A percentile compares a stretch with the other conserved stretches of the same genome.
These are phyloP conservation scores for Aspiorhynchus laticeps DNA, from an alignment of 2,113 vertebrate genomes.

Conservation along the genomic window DNA sequence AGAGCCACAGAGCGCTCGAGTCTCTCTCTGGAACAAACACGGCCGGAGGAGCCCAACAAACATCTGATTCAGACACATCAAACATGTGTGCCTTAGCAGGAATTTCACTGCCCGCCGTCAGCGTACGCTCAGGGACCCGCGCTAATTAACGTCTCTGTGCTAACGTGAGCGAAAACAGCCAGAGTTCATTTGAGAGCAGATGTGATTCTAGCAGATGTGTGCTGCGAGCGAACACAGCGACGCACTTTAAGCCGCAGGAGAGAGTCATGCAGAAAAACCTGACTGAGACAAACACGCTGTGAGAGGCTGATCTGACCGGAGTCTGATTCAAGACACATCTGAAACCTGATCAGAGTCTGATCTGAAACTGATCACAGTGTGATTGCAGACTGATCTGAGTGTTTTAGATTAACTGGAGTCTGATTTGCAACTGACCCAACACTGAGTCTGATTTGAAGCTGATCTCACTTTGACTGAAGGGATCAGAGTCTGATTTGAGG, in stretches of 20 bases:
- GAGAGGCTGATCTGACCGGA: not conserved
- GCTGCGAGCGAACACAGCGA: not conserved
- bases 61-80: constrained; percentile 11
- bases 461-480: no score
- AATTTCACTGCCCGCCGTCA: not conserved
- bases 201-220: constrained; percentile 72
- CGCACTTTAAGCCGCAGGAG: not conserved
- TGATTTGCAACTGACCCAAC: no score
- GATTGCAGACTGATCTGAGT: no score
- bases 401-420: no score
- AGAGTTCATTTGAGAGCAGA: constrained; percentile 60
- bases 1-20: constrained; percentile 63
- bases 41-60: constrained; percentile 51
- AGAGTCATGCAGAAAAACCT: not conserved
- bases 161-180: constrained; percentile 8
- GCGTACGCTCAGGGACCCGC: not conserved
- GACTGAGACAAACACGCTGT: not conserved
- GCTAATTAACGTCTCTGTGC: not conserved
- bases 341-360: no score
- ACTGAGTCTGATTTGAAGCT: no score
- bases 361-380: no score
- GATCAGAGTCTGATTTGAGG: no score
- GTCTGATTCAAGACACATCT: not conserved
- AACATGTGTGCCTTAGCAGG: not conserved
- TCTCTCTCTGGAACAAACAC: constrained; percentile 72